Evolutionary conservation across 2,113 vertebrate genomes (phyloP).

Genomic region (Petrocephalus microphthalmus): DNA sequence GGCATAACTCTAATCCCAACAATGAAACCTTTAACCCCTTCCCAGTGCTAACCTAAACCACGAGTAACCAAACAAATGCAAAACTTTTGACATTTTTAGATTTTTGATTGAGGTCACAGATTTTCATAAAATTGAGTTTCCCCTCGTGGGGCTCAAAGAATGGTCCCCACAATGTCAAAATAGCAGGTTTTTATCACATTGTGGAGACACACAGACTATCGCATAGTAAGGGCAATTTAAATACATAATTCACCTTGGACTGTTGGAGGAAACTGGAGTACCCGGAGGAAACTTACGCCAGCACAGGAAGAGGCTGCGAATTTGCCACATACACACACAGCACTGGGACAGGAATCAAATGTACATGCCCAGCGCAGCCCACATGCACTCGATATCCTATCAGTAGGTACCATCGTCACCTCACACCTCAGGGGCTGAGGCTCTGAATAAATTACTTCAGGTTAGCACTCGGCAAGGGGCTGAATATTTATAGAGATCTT

Average conservation of each 20-base stretch:
- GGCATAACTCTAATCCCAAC: no score
- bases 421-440: not conserved
- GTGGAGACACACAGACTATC: not conserved
- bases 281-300: not conserved
- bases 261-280: not conserved
- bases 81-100: not conserved
- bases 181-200: not conserved
- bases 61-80: no score
- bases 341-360: not conserved
- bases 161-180: not conserved
- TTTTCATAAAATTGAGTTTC: not conserved
- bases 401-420: not conserved
- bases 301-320: not conserved
- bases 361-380: not conserved
- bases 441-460: not conserved
- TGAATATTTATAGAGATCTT: not conserved
- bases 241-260: not conserved
- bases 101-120: not conserved
- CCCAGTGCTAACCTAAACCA: no score
- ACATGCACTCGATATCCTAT: not conserved
- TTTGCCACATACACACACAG: not conserved
- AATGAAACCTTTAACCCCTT: no score
- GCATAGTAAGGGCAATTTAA: not conserved
- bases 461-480: not conserved
- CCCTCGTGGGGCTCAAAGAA: not conserved